Evolutionary conservation across 2,113 vertebrate species (phyloP), one percentile per base, ranked within the genome.

Genomic region (Microtus ochrogaster): DNA sequence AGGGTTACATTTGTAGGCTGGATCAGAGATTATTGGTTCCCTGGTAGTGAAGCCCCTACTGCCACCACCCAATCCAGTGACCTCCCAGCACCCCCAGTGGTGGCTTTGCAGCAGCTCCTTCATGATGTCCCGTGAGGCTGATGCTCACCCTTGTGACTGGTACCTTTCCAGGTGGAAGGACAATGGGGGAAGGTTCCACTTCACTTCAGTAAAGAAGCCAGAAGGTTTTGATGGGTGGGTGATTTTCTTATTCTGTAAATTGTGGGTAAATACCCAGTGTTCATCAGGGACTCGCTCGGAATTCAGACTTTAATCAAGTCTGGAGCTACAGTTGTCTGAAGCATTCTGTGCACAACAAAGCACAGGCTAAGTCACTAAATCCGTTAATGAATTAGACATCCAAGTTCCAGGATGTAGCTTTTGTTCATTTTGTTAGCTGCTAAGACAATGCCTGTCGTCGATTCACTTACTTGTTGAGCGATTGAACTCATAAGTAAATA

Each of bases 241-340:
- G 44, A 16, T 85, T 61, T 33, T 76, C 33, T 81, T 76, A 52
- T 39, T n/a, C 73, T 81, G 68, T 36, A 66, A 39, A 44, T 72
- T 85, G 76, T 33, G 39, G n/a, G 22, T 55, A 13, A n/a, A 22
- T n/a, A 47, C 28, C 68, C 78, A 55, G 0, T 92, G 41, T 52
- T 87, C 52, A n/a, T 61, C 88, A 96, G 58, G n/a, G 41, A 39
- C 26, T 81, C 30, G 61, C 65, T 89, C 49, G 39, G 79, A 74
- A 78, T 73, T 84, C 68, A 92, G 33, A 77, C 66, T 95, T 83
- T n/a, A 85, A 77, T 94, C 79, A 44, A 55, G 79, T 89, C 36
- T 87, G 86, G 87, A 89, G 49, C 93, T 82, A 55, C 14, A 89
- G 61, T 94, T 68, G 39, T 86, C 87, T 89, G 44, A 94, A 94